Evolutionary conservation across 2,113 vertebrate species (phyloP).

Genomic region (Alexandromys fortis): DNA sequence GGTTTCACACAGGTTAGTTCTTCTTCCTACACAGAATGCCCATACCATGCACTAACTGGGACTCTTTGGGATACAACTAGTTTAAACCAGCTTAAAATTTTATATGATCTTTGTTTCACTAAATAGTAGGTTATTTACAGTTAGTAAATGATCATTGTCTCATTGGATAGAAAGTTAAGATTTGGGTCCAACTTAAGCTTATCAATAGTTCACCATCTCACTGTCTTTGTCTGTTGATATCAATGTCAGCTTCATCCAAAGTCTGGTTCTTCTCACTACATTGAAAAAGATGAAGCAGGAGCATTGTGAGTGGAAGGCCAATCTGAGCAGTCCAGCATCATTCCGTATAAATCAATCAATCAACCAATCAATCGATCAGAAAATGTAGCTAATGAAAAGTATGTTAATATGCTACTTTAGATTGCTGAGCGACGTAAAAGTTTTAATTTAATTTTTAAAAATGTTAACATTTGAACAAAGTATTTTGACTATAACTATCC

Average conservation of each 20-base stretch:
- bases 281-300: not conserved
- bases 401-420: not conserved
- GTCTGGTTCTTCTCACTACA: not conserved
- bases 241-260: not conserved
- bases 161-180: slow-evolving; percentile 32
- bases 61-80: slow-evolving; percentile 27
- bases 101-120: not conserved
- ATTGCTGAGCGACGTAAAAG: not conserved
- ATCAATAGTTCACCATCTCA: not conserved
- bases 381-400: not conserved
- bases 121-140: slow-evolving; percentile 2
- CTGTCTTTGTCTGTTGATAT: not conserved
- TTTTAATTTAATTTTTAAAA: not conserved
- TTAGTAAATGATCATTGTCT: not conserved
- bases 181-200: not conserved
- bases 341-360: not conserved
- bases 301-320: not conserved
- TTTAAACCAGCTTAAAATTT: not conserved
- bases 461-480: too few relatives aligned
- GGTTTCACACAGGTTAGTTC: not conserved
- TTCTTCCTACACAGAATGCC: slow-evolving; percentile 8
- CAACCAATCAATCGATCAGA: not conserved
- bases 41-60: not conserved
- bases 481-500: not conserved
- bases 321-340: not conserved